Evolutionary conservation across 2,797 vertebrate species (phyloP), one percentile per base, ranked within the genome.

Genomic region (Characodon lateralis): DNA sequence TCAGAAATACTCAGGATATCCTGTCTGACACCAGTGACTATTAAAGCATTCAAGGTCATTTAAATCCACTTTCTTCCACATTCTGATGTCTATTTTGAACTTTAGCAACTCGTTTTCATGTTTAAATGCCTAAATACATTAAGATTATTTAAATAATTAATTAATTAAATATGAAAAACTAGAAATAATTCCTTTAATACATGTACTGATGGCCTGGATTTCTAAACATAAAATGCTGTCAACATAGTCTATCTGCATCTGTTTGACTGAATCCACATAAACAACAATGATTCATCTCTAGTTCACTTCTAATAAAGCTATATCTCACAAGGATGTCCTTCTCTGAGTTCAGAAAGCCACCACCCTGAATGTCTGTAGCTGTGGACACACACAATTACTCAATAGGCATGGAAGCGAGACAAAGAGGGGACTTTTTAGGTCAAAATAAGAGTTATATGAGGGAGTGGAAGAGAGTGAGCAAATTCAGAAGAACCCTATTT

Each of bases 391-490:
- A 70, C 68, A 78, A 78, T 83, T 79, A 83, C 50, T 88, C 75
- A 81, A 76, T 78, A 72, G 22, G 46, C 63, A 76, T 26, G 50
- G 24, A 66, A 70, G 26, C 26, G 6, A 59, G 50, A 79, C 0
- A 24, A 63, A 59, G 70, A 28, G 2, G 58, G 61, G 56, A 50
- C 46, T 88, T 88, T 92, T 86, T 85, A 89, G 88, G 89, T 91
- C 88, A 91, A 71, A 83, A 73, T 63, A 86, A 55, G 41, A 78
- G 72, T 4, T 48, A 50, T 13, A 53, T 10, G 50, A 65, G 59
- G 12, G 2, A 35, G 59, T 53, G 22, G 79, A 7, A 51, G 14
- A 73, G 43, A 26, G 58, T 22, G 8, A n/a, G 72, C 9, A 2
- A 80, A 73, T 59, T 58, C 35, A 79, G 69, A 82, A 74, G 51